These are phyloP conservation scores for Leucosticte australis DNA, from an alignment of 2,113 vertebrate species.

Conservation along the genomic window DNA sequence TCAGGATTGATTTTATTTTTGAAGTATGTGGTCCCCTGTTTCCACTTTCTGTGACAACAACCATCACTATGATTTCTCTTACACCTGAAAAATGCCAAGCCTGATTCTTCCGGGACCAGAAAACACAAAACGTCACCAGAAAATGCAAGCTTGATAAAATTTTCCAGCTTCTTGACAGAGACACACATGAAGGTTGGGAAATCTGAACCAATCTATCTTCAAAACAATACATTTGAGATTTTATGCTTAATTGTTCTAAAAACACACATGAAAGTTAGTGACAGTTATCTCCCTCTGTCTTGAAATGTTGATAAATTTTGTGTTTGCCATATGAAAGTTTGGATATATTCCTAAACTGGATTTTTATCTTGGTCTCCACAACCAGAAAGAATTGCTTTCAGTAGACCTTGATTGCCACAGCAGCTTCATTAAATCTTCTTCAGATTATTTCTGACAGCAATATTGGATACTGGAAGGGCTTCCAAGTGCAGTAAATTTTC, in stretches of 20 bases:
- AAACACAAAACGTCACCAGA: neutral
- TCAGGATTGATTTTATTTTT: neutral
- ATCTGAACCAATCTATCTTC: neutral
- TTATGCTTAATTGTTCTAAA: neutral
- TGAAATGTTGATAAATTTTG: neutral
- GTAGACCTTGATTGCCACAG: neutral
- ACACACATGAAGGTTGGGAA: neutral
- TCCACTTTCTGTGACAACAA: neutral
- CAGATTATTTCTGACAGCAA: neutral
- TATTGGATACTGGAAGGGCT: neutral
- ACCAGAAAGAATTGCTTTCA: neutral
- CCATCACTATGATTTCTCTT: neutral
- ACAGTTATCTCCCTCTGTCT: neutral
- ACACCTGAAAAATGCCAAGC: neutral
- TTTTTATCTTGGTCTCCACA: neutral
- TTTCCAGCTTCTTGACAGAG: neutral
- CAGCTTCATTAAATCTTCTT: neutral
- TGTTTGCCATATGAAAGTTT: neutral
- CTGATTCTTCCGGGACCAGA: neutral
- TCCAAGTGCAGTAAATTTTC: neutral
- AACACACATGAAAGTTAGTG: neutral
- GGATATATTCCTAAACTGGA: neutral
- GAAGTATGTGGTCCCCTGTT: neutral
- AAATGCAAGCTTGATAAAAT: neutral
- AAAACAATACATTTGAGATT: neutral